These are phyloP conservation scores for Tenebrio molitor DNA, from an alignment of 1,140 invertebrate species.

Conservation along the genomic window DNA sequence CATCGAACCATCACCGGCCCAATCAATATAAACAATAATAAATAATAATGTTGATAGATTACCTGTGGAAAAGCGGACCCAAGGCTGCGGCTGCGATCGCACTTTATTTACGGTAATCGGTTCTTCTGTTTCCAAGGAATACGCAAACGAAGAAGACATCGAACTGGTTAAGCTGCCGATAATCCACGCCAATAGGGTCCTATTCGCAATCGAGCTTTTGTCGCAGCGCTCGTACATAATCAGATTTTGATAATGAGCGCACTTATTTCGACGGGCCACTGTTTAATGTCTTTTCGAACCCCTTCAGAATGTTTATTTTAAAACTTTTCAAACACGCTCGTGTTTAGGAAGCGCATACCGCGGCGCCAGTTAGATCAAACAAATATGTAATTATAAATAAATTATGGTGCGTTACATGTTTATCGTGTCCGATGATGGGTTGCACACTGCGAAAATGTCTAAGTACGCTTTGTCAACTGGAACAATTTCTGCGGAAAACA, in stretches of 20 bases:
- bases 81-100: slow-evolving; percentile 21
- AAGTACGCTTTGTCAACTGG: not conserved
- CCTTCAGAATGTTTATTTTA: slow-evolving; percentile 40
- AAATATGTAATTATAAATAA: slow-evolving; percentile 41
- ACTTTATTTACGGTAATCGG: slow-evolving; percentile 32
- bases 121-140: slow-evolving; percentile 16
- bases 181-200: slow-evolving; percentile 19
- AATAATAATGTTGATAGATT: slow-evolving; percentile 32
- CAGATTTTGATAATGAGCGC: no score
- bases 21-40: slow-evolving; percentile 32
- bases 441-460: not conserved
- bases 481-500: slow-evolving; percentile 11
- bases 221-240: not conserved
- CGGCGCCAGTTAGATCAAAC: slow-evolving; percentile 42
- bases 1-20: slow-evolving; percentile 1
- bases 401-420: slow-evolving; percentile 12
- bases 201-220: slow-evolving; percentile 15
- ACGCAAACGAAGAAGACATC: slow-evolving; percentile 24
- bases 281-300: slow-evolving; percentile 38
- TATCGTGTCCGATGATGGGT: not conserved
- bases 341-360: slow-evolving; percentile 21
- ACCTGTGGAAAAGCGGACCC: slow-evolving; percentile 34
- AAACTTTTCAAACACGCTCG: slow-evolving; percentile 36
- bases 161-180: slow-evolving; percentile 7
- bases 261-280: slow-evolving; percentile 1